A percentile compares a stretch with the other conserved stretches of the same genome.
Evolutionary conservation across 1,140 invertebrate species (phyloP).

Genomic region (Mesaphorura yosii): DNA sequence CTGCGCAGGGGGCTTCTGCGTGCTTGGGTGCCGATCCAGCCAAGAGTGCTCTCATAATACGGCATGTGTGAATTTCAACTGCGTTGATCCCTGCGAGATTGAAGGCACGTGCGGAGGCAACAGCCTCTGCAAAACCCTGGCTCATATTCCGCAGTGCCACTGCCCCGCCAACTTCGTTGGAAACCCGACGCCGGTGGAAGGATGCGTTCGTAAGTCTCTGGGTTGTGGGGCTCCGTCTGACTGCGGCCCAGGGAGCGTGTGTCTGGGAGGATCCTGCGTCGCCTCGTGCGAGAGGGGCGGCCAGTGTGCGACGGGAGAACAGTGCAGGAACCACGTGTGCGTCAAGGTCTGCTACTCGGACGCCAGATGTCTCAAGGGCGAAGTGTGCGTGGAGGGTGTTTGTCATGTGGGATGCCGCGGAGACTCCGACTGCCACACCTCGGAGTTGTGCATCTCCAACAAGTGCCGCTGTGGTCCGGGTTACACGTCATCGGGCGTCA

Average conservation of each 20-base stretch:
- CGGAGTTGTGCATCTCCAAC: constrained; percentile 64
- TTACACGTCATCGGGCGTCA: constrained; percentile 52
- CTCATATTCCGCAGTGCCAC: constrained; percentile 57
- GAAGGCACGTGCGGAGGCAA: constrained; percentile 71
- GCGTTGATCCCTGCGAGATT: constrained; percentile 61
- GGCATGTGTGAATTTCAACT: constrained; percentile 71
- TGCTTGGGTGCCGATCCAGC: constrained; percentile 67
- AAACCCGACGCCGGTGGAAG: constrained; percentile 75
- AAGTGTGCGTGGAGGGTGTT: constrained; percentile 70
- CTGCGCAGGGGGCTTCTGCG: constrained; percentile 56
- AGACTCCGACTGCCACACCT: constrained; percentile 62
- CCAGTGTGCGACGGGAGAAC: constrained; percentile 67
- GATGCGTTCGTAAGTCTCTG: constrained; percentile 62
- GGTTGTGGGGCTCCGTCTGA: constrained; percentile 48
- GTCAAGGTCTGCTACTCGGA: constrained; percentile 76
- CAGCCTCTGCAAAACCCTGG: constrained; percentile 58
- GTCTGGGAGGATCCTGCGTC: constrained; percentile 59
- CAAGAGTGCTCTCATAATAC: constrained; percentile 60
- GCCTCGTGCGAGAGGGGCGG: constrained; percentile 56
- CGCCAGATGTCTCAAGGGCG: constrained; percentile 74
- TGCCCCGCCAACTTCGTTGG: constrained; percentile 73
- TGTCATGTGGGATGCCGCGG: constrained; percentile 70
- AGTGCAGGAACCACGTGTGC: constrained; percentile 63
- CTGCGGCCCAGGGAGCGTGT: constrained; percentile 61
- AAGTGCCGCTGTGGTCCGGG: constrained; percentile 64